These are phyloP conservation scores for Tachina grossa DNA, from an alignment of 2,888 invertebrate genomes.

Conservation along the genomic window DNA sequence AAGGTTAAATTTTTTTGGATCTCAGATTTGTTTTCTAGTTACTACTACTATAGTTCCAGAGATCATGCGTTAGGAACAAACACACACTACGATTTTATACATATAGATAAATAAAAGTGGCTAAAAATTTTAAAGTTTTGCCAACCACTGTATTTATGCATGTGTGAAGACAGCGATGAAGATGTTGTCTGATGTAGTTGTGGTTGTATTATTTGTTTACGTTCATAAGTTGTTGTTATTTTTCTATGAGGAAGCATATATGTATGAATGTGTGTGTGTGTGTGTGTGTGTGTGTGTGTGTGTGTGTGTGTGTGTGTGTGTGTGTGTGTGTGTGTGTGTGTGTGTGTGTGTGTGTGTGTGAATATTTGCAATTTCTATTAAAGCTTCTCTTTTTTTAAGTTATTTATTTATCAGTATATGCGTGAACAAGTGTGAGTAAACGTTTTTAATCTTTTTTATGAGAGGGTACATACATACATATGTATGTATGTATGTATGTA, in stretches of 20 bases:
- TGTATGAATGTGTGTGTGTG: neutral
- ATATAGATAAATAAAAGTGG: too few species aligned
- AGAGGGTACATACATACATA: neutral
- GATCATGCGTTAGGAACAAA: too few species aligned
- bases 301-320: neutral
- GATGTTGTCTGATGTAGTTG: conserved; percentile 34
- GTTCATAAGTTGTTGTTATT: neutral
- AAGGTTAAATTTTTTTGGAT: too few species aligned
- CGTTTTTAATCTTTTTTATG: conserved; percentile 10
- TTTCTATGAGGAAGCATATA: neutral
- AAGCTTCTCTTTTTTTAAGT: conserved; percentile 30
- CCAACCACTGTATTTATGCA: neutral
- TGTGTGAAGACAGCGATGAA: conserved; percentile 32
- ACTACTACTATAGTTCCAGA: too few species aligned
- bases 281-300: conserved; percentile 1
- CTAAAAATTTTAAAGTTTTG: neutral
- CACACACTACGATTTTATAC: too few species aligned
- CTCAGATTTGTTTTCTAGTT: too few species aligned
- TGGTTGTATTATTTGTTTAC: conserved; percentile 19
- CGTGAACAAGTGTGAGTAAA: conserved; percentile 16
- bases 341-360: neutral
- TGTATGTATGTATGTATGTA: neutral
- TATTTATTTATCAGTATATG: conserved; percentile 35
- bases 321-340: neutral
- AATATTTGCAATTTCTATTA: conserved; percentile 57